phyloP scores from a whole-genome alignment of 2,113 vertebrate genomes.

The Gavialis gangeticus region DNA sequence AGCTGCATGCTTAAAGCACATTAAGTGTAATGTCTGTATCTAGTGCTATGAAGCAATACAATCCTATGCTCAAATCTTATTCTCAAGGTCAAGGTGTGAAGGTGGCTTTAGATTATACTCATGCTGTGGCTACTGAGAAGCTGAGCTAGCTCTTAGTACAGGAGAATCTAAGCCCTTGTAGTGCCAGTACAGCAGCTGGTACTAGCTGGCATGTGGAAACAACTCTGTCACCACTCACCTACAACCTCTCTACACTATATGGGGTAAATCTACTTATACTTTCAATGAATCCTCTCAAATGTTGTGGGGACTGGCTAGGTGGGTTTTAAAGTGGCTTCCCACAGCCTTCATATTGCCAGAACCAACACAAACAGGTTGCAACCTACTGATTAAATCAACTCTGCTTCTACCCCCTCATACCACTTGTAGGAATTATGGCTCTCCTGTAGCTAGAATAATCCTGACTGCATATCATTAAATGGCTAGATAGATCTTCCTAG shows the following conservation, averaged over 20 bases:
- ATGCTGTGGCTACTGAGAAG: neutral
- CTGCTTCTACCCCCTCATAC: neutral
- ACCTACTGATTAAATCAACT: neutral
- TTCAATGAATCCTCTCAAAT: neutral
- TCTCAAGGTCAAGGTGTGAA: neutral
- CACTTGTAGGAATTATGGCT: neutral
- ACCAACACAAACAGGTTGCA: neutral
- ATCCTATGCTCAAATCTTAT: too few species aligned
- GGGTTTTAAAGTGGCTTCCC: constrained; percentile 33
- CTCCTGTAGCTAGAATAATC: constrained; percentile 3
- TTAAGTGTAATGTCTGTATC: too few species aligned
- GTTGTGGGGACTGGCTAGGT: neutral
- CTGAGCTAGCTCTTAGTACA: neutral
- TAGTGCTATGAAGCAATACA: too few species aligned
- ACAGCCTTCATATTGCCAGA: neutral
- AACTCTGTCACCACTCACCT: too few species aligned
- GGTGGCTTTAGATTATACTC: neutral
- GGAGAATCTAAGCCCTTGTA: neutral
- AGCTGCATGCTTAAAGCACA: too few species aligned
- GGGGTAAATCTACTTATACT: neutral
- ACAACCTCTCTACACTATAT: neutral
- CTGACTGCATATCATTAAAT: neutral
- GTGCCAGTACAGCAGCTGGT: neutral
- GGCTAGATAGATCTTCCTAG: neutral
- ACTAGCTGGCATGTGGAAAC: neutral